Evolutionary conservation across 2,888 invertebrate genomes (phyloP).

Genomic region (Carabus problematicus): DNA sequence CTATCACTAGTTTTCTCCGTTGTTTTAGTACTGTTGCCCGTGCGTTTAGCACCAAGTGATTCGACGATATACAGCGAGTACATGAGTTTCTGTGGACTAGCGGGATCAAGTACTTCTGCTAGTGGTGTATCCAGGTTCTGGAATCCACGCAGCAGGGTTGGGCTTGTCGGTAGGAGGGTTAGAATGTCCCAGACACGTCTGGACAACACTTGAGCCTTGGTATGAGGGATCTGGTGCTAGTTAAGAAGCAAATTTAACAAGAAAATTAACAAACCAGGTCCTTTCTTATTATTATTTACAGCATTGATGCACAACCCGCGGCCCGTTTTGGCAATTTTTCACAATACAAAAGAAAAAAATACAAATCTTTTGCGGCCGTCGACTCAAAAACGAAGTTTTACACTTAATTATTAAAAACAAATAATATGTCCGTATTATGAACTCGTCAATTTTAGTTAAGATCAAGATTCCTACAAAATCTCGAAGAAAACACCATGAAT

Average conservation of each 20-base stretch:
- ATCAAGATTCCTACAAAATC: no score
- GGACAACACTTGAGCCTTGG: slow-evolving; percentile 88
- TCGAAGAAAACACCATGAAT: no score
- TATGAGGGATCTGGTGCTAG: slow-evolving; percentile 76
- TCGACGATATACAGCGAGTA: slow-evolving; percentile 93
- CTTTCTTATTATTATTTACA: no score
- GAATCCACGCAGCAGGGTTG: slow-evolving; percentile 83
- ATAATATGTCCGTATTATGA: no score
- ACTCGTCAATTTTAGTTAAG: no score
- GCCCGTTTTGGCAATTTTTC: no score
- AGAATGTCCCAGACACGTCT: slow-evolving; percentile 94
- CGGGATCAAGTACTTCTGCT: slow-evolving; percentile 81
- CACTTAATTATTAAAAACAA: no score
- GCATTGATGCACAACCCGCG: no score
- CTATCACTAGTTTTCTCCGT: slow-evolving; percentile 48
- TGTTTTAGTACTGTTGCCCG: slow-evolving; percentile 40
- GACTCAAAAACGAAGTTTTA: no score
- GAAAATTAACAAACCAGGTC: background rate
- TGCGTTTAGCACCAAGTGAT: slow-evolving; percentile 64
- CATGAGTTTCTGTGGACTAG: slow-evolving; percentile 92
- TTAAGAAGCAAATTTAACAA: background rate
- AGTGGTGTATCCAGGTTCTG: slow-evolving; percentile 76
- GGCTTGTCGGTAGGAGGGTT: slow-evolving; percentile 89
- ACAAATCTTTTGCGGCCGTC: no score
- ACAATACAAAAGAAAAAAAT: no score